Conservation (phyloP, 2,113 vertebrate genomes). For the Percina caprodes region DNA sequence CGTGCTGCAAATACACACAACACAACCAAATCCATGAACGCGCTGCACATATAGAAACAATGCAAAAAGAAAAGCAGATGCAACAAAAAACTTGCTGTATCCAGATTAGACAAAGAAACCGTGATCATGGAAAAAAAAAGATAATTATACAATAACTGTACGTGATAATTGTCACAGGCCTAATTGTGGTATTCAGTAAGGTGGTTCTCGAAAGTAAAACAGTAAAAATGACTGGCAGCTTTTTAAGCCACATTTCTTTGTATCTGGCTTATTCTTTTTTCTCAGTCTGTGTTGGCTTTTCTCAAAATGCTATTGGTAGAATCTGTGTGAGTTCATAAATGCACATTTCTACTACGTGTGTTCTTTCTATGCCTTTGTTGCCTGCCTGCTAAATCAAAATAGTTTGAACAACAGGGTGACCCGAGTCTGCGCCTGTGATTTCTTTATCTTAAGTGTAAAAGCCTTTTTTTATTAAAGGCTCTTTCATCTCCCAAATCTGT, state of each 20-base stretch:
- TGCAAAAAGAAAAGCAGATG: too few relatives aligned
- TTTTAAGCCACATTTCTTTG: background rate
- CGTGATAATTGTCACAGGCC: too few relatives aligned
- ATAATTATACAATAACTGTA: too few relatives aligned
- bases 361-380: slow-evolving; percentile 47
- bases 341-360: slow-evolving; percentile 15
- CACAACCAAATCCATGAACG: too few relatives aligned
- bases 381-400: slow-evolving; percentile 39
- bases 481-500: background rate
- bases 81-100: too few relatives aligned
- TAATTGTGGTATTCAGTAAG: too few relatives aligned
- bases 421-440: slow-evolving; percentile 46
- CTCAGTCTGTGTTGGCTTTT: background rate
- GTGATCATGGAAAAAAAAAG: too few relatives aligned
- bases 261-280: background rate
- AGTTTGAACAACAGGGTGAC: slow-evolving; percentile 50
- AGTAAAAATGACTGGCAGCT: too few relatives aligned
- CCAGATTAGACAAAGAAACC: too few relatives aligned
- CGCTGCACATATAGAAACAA: too few relatives aligned
- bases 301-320: slow-evolving; percentile 1
- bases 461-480: slow-evolving; percentile 14
- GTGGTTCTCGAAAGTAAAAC: background rate
- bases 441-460: slow-evolving; percentile 48
- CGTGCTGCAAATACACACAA: too few relatives aligned
- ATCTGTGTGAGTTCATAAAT: slow-evolving; percentile 8